Base-by-base conservation (phyloP, 1,140 invertebrate genomes). In the Idris sp. region DNA sequence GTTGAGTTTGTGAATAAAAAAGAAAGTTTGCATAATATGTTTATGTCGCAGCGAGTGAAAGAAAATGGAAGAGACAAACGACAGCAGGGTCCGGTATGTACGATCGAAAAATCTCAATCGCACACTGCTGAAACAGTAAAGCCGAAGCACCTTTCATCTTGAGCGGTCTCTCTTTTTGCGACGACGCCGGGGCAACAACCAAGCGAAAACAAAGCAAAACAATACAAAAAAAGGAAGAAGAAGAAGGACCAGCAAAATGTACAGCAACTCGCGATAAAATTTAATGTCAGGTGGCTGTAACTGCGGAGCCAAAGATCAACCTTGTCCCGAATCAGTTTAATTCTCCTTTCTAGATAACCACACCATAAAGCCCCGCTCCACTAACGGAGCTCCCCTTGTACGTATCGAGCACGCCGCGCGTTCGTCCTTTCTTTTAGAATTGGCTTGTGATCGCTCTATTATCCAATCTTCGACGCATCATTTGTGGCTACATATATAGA, bases 261-360 rank as follows among this genome's bases (percentile, higher is more conserved):
- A 51, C 58, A 65, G 53, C 65, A 31, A 76, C 43, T 76, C 73
- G 59, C 59, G 73, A 76, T 76, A 76, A 76, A 76, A 74, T 68
- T 74, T 74, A 68, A 76, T 76, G 73, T 76, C 73, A 76, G 73
- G 73, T 76, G 73, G 65, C 73, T 76, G 73, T 71, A 76, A 76
- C 65, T 76, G 65, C 73, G 43, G 33, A 76, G 53, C 64, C 73
- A 69, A 61, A 76, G 65, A 76, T 76, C 65, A 76, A 71, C 59
- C 73, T 76, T 76, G 73, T 71, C 59, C 59, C 59, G 65, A 76
- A 76, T 69, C 65, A 61, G 65, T 75, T 69, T 69, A 62, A 75
- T 75, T 75, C 72, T 56, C 72, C 62, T 74, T 64, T 69, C 72
- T 64, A 69, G 64, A 69, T 69, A 68, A 75, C 43, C 72, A 35